Evolutionary conservation across 2,797 vertebrate species (phyloP).

Genomic region (Momotus momota): DNA sequence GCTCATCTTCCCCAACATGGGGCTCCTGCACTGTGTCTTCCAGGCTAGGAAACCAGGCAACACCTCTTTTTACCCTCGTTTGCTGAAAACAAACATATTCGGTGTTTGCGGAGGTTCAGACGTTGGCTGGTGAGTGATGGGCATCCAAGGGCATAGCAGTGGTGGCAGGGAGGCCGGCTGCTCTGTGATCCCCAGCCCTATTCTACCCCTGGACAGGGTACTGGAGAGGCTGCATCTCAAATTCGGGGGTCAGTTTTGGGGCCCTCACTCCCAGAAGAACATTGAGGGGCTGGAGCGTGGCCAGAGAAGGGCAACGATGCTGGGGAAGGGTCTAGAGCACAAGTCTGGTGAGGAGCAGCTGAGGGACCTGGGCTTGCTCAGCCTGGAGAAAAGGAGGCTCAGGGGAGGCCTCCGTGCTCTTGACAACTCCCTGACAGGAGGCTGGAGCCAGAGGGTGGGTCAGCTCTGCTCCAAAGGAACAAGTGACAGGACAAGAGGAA

Average conservation of each 20-base stretch:
- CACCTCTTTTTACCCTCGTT: neutral
- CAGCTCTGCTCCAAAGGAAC: neutral
- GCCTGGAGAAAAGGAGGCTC: neutral
- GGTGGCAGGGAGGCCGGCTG: neutral
- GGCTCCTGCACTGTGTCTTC: rapidly evolving
- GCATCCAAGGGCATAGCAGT: rapidly evolving
- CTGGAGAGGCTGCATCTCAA: neutral
- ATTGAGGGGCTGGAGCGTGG: neutral
- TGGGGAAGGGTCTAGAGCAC: neutral
- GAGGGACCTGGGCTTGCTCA: neutral
- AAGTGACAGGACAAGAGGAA: neutral
- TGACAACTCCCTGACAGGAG: neutral
- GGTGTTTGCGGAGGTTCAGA: rapidly evolving
- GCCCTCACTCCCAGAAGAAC: no score
- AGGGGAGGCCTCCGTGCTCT: neutral
- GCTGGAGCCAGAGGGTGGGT: neutral
- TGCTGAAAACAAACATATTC: neutral
- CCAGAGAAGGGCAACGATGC: neutral
- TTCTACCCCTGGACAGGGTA: neutral
- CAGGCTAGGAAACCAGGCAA: neutral
- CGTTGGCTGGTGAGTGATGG: neutral
- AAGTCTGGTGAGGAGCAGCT: neutral
- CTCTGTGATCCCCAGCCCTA: rapidly evolving
- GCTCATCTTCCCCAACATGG: rapidly evolving
- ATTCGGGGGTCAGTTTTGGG: neutral